These are phyloP conservation scores for Callyntrura sp. DNA, from an alignment of 2,888 invertebrate species.

Conservation along the genomic window DNA sequence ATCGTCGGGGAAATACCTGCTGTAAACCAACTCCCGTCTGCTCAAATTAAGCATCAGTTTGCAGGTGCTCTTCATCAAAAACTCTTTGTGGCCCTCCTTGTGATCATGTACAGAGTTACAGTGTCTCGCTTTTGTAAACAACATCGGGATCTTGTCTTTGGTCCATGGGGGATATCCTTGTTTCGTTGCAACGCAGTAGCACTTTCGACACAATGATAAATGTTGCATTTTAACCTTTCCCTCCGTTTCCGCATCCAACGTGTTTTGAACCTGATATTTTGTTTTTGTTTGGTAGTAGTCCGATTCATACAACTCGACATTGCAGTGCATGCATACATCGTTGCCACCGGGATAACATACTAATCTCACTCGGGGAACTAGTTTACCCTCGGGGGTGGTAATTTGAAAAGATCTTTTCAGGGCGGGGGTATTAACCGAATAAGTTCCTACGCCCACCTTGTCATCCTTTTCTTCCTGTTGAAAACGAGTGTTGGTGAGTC, in stretches of 20 bases:
- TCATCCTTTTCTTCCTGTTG: not conserved
- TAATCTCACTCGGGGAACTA: constrained; percentile 51
- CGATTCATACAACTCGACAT: not conserved
- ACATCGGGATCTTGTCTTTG: not conserved
- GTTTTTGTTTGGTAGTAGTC: constrained; percentile 62
- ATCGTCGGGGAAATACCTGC: constrained; percentile 46
- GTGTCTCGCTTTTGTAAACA: constrained; percentile 53
- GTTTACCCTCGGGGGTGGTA: constrained; percentile 35
- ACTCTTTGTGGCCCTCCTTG: constrained; percentile 35
- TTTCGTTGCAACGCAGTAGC: constrained; percentile 44
- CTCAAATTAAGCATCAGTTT: constrained; percentile 20
- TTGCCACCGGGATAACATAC: constrained; percentile 9
- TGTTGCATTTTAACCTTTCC: not conserved
- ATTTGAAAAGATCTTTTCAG: constrained; percentile 40
- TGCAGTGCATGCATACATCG: constrained; percentile 49
- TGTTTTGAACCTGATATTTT: constrained; percentile 18
- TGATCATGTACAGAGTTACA: constrained; percentile 58
- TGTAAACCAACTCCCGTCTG: constrained; percentile 39
- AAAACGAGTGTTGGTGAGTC: constrained; percentile 11
- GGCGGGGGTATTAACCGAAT: not conserved
- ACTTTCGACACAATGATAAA: constrained; percentile 38
- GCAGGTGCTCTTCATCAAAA: constrained; percentile 48
- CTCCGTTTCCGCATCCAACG: not conserved
- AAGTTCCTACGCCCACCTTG: constrained; percentile 30
- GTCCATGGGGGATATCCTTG: constrained; percentile 22